Evolutionary conservation across 35 echinoderm and acorn worm genomes (phyloP).

Genomic region (Ophiothrix spiculata): DNA sequence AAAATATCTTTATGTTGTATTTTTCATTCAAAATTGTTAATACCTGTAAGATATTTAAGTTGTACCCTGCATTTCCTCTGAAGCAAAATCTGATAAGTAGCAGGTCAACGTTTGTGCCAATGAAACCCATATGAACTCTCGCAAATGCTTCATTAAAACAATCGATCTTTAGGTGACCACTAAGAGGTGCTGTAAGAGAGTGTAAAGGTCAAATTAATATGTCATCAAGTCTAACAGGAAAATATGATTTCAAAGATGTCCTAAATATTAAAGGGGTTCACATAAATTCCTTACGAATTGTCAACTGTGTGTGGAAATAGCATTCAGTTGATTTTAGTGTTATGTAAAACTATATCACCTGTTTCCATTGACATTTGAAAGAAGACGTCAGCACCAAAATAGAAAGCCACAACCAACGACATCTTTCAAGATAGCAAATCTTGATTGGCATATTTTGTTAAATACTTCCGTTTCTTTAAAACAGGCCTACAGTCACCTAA

Average conservation of each 20-base stretch:
- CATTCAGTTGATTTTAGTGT: too few relatives aligned
- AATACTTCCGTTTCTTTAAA: too few relatives aligned
- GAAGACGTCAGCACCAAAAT: too few relatives aligned
- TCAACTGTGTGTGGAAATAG: background rate
- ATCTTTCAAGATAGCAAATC: too few relatives aligned
- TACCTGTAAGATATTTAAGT: constrained; percentile 16
- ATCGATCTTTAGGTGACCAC: background rate
- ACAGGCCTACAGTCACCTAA: too few relatives aligned
- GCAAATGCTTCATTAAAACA: constrained; percentile 10
- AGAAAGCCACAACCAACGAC: too few relatives aligned
- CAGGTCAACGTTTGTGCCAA: background rate
- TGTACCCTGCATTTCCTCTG: constrained; percentile 1
- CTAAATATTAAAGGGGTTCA: background rate
- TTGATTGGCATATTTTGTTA: too few relatives aligned
- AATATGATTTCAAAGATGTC: background rate
- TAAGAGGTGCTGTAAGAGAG: background rate
- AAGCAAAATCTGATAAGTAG: background rate
- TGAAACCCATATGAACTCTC: background rate
- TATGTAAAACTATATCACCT: too few relatives aligned
- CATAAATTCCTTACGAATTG: background rate
- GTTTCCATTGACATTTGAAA: too few relatives aligned
- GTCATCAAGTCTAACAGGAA: background rate
- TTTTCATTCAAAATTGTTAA: background rate
- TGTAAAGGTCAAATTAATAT: background rate
- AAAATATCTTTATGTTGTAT: background rate